Conservation (phyloP, 2,888 invertebrate genomes). For the Agelastica alni region DNA sequence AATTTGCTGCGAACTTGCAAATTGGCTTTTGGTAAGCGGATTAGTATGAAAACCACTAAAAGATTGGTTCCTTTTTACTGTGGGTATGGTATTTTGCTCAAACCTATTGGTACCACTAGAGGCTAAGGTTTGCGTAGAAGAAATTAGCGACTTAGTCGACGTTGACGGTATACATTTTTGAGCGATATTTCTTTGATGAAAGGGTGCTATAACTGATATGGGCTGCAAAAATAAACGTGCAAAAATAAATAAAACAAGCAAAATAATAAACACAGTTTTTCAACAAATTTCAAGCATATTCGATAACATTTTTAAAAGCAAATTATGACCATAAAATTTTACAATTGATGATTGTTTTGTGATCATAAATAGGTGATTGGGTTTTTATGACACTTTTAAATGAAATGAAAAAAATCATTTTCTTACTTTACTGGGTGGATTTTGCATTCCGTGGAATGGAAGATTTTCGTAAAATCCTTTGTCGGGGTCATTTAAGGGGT, state of each 20-base stretch:
- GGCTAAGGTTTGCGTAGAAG: slow-evolving; percentile 20
- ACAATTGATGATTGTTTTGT: no score
- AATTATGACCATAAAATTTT: no score
- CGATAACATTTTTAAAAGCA: no score
- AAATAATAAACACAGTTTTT: slow-evolving; percentile 9
- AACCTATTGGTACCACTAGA: slow-evolving; percentile 3
- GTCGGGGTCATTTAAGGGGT: slow-evolving; percentile 77
- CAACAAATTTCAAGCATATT: no score
- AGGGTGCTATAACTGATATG: slow-evolving; percentile 65
- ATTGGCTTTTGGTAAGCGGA: slow-evolving; percentile 15
- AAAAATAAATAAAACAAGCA: slow-evolving; percentile 38
- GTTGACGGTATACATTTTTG: slow-evolving; percentile 39
- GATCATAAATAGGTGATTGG: no score
- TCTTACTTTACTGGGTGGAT: slow-evolving; percentile 89
- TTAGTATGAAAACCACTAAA: slow-evolving; percentile 52
- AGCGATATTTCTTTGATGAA: slow-evolving; percentile 47
- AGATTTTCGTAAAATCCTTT: slow-evolving; percentile 92
- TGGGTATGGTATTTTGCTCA: slow-evolving; percentile 25
- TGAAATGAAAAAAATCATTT: neutral
- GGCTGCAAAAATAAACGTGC: no score
- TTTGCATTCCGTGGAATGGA: slow-evolving; percentile 92
- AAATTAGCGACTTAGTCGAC: slow-evolving; percentile 39
- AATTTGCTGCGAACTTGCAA: slow-evolving; percentile 23
- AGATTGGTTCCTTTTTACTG: slow-evolving; percentile 52
- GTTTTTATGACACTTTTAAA: neutral